Evolutionary conservation across 2,113 vertebrate genomes (phyloP).

Genomic region (Carettochelys insculpta): DNA sequence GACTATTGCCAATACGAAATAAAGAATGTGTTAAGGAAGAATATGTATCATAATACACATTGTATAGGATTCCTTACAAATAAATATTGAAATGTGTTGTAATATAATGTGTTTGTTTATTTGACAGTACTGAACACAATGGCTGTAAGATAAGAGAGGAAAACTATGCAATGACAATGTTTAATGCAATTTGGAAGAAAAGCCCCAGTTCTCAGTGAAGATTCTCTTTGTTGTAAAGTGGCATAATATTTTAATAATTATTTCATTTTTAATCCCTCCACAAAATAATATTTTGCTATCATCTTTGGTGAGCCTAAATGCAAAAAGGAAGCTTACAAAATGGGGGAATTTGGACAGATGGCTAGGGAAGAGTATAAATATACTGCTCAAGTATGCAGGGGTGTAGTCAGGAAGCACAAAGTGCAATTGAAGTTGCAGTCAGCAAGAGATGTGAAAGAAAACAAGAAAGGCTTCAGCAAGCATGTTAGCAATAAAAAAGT

Average conservation of each 20-base stretch:
- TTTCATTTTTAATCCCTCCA: background rate
- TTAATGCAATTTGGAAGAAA: background rate
- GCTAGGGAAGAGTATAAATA: too few species aligned
- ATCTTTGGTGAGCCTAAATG: too few species aligned
- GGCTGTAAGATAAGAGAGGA: background rate
- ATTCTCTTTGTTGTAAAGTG: background rate
- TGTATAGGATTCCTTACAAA: background rate
- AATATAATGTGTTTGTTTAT: background rate
- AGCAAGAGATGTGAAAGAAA: too few species aligned
- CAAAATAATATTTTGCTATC: background rate
- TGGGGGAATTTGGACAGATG: too few species aligned
- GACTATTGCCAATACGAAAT: background rate
- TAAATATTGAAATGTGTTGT: background rate
- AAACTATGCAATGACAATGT: background rate
- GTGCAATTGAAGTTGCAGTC: too few species aligned
- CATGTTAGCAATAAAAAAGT: too few species aligned
- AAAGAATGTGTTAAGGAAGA: background rate
- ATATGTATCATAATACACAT: background rate
- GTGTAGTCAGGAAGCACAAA: too few species aligned
- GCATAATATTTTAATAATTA: background rate
- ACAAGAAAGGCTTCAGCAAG: too few species aligned
- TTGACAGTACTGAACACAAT: background rate
- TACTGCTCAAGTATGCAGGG: too few species aligned
- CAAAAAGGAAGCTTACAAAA: too few species aligned
- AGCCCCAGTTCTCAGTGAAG: rapidly evolving